Conservation (phyloP, 2,888 invertebrate species). For the Pseudoips prasinana region DNA sequence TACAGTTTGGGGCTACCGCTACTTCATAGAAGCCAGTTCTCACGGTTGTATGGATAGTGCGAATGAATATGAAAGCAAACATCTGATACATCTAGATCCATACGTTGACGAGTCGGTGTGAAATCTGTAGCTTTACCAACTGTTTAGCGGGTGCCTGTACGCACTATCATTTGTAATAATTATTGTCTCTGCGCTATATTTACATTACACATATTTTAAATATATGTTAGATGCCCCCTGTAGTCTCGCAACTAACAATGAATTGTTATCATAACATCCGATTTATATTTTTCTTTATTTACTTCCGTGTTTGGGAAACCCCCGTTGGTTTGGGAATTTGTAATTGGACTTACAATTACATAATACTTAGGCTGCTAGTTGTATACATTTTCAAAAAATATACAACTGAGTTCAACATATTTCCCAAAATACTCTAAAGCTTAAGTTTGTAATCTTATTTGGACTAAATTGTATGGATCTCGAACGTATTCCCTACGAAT, state of each 20-base stretch:
- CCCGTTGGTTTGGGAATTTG: too few species aligned
- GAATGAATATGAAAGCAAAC: conserved; percentile 79
- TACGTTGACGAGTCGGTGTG: conserved; percentile 80
- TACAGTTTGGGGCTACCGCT: conserved; percentile 72
- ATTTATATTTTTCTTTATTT: conserved; percentile 5
- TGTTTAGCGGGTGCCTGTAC: conserved; percentile 75
- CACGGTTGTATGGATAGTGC: conserved; percentile 73
- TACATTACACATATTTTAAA: conserved; percentile 61
- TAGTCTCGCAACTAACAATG: conserved; percentile 42
- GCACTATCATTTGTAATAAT: conserved; percentile 81
- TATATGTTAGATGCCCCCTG: conserved; percentile 56
- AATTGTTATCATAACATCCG: conserved; percentile 18
- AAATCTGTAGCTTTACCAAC: conserved; percentile 81
- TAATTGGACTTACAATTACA: too few species aligned
- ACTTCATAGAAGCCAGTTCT: conserved; percentile 67
- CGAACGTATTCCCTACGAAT: too few species aligned
- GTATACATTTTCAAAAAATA: too few species aligned
- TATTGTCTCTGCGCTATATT: conserved; percentile 79
- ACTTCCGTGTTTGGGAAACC: too few species aligned
- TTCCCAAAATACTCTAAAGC: too few species aligned
- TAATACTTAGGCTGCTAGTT: too few species aligned
- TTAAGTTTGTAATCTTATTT: too few species aligned
- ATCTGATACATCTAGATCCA: conserved; percentile 80
- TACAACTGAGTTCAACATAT: too few species aligned
- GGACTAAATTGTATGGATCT: too few species aligned